Evolutionary conservation across 2,797 vertebrate species (phyloP).

Genomic region (Micromesistius poutassou): DNA sequence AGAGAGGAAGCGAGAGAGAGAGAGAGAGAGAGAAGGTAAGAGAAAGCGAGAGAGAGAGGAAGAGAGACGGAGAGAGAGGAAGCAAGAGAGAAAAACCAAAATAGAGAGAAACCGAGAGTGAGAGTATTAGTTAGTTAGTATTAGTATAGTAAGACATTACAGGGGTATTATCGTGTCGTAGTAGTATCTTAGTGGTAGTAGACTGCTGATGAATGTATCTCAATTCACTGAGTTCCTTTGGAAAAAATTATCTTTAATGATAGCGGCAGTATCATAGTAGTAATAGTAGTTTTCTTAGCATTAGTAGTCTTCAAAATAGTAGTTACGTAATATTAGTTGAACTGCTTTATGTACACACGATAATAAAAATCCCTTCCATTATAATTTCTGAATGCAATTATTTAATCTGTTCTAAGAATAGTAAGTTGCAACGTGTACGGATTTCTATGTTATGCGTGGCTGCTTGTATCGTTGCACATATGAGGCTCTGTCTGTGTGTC

Average conservation of each 20-base stretch:
- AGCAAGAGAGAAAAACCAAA: neutral
- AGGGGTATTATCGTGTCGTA: neutral
- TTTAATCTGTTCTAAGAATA: neutral
- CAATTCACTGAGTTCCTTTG: neutral
- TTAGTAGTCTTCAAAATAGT: neutral
- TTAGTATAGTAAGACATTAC: neutral
- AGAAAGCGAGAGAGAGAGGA: neutral
- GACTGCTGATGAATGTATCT: neutral
- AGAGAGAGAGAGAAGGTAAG: neutral
- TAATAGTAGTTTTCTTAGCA: neutral
- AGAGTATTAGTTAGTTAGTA: neutral
- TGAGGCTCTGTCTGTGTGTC: neutral
- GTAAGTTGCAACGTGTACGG: neutral
- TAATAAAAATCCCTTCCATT: neutral
- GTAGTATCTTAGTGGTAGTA: neutral
- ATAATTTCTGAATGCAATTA: neutral
- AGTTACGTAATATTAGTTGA: neutral
- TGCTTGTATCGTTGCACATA: neutral
- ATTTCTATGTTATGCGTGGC: neutral
- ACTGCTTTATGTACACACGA: neutral
- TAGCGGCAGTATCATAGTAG: neutral
- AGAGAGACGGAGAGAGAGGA: neutral
- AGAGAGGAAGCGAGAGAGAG: neutral
- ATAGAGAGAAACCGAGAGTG: neutral
- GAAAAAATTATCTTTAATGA: neutral